Evolutionary conservation across 2,797 vertebrate species (phyloP).

Genomic region (Rallus crepitans): DNA sequence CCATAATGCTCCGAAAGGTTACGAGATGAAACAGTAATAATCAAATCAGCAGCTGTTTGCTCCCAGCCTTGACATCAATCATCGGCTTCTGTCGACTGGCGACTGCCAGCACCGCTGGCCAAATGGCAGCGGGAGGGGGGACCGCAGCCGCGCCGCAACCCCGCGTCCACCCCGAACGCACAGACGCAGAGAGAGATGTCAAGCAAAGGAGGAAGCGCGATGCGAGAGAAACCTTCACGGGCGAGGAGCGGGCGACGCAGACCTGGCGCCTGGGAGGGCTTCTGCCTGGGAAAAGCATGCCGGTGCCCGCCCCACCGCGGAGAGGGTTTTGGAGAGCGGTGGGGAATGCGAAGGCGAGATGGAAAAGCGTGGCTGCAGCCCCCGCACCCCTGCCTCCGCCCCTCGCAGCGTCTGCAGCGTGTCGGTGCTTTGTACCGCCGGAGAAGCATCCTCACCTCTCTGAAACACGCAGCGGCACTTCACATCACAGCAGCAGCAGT

Average conservation of each 20-base stretch:
- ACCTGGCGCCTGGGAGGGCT: background rate
- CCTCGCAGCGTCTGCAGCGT: background rate
- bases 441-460: background rate
- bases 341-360: background rate
- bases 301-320: accelerated
- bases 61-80: slow-evolving; percentile 71
- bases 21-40: slow-evolving; percentile 74
- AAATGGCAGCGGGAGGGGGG: slow-evolving; percentile 31
- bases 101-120: background rate
- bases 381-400: background rate
- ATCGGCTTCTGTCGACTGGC: slow-evolving; percentile 30
- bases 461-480: background rate
- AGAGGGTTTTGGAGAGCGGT: background rate
- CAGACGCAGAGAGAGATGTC: background rate
- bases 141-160: background rate
- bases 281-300: background rate
- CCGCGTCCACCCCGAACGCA: background rate
- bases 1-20: slow-evolving; percentile 71
- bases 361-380: background rate
- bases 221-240: background rate
- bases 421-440: background rate
- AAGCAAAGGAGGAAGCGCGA: accelerated
- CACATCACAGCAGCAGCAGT: background rate
- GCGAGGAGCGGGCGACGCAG: accelerated
- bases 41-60: slow-evolving; percentile 77